phyloP scores from a whole-genome alignment of 2,113 vertebrate genomes.

The Megalops atlanticus region DNA sequence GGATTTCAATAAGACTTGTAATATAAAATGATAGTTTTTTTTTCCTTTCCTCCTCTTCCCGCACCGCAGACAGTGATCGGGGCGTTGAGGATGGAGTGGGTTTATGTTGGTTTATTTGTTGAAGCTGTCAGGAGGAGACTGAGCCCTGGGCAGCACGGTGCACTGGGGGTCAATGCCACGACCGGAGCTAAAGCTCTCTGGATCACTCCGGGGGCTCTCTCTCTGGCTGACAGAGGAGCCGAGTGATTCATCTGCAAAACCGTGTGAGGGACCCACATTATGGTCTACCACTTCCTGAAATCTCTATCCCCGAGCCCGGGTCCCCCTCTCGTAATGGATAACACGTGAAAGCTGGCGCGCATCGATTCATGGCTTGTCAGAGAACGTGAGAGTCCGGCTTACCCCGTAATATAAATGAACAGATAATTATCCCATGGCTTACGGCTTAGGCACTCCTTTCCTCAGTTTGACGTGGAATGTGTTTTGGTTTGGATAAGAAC shows the following conservation, averaged over 20 bases:
- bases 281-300: conserved; percentile 48
- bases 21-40: conserved; percentile 61
- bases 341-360: conserved; percentile 50
- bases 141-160: conserved; percentile 20
- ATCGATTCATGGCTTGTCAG: conserved; percentile 46
- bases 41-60: conserved; percentile 17
- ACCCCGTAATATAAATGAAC: not conserved
- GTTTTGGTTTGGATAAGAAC: not conserved
- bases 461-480: not conserved
- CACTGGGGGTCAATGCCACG: conserved; percentile 53
- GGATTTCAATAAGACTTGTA: conserved; percentile 80
- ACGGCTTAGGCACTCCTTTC: not conserved
- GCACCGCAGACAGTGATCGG: conserved; percentile 43
- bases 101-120: conserved; percentile 33
- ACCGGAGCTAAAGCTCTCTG: conserved; percentile 35
- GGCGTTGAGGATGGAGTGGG: conserved; percentile 40
- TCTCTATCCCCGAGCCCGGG: conserved; percentile 50
- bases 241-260: conserved; percentile 53
- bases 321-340: conserved; percentile 43
- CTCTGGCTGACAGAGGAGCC: conserved; percentile 20
- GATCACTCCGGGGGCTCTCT: conserved; percentile 37
- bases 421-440: not conserved
- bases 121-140: conserved; percentile 42
- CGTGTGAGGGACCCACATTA: conserved; percentile 37
- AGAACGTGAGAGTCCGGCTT: not conserved